Base-by-base conservation (phyloP, 2,113 vertebrate genomes). In the Charina bottae region DNA sequence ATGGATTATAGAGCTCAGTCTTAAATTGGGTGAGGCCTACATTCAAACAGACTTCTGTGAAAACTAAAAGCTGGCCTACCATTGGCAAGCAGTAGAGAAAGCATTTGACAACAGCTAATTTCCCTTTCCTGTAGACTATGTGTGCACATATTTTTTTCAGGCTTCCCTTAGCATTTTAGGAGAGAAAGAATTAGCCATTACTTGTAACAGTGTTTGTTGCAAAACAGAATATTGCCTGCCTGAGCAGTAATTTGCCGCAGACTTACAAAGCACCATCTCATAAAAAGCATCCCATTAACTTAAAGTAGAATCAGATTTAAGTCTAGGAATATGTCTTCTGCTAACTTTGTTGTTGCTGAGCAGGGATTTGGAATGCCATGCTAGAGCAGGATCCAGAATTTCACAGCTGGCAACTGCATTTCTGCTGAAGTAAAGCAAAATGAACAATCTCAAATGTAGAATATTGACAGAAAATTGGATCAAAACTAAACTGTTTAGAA, bases 401-500 rank as follows among this genome's bases (percentile, higher is more conserved):
- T 85, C 87, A 92, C 58, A 89, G 91, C 87, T 89, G 59, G 87
- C 87, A 89, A 89, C 23, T 89, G 62, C 37, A 59, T 89, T 55
- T 85, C 78, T 62, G 85, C 60, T 89, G 87, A 92, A 89, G 46
- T 64, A 78, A 89, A 92, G 33, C 87, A 89, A 85, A 92, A 64
- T 26, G 46, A 89, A 33, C 91, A 85, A 89, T 85, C 58, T 85
- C 58, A 64, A 28, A 88, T 92, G 85, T 89, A 85, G 78, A 89
- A 89, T 85, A 92, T 85, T 92, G 46, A 89, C 91, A 92, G 28
- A 91, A 72, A 91, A 87, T 89, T 92, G 87, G 91, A 54, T 53
- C 58, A 49, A 85, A 89, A 92, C 59, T 21, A 46, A 88, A 68
- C 56, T 2, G 3, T 62, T 88, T 33, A 83, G 68, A 37, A 42